Evolutionary conservation across 2,113 vertebrate species (phyloP), one percentile per base, ranked within the genome.

Genomic region (Porphyrio hochstetteri): DNA sequence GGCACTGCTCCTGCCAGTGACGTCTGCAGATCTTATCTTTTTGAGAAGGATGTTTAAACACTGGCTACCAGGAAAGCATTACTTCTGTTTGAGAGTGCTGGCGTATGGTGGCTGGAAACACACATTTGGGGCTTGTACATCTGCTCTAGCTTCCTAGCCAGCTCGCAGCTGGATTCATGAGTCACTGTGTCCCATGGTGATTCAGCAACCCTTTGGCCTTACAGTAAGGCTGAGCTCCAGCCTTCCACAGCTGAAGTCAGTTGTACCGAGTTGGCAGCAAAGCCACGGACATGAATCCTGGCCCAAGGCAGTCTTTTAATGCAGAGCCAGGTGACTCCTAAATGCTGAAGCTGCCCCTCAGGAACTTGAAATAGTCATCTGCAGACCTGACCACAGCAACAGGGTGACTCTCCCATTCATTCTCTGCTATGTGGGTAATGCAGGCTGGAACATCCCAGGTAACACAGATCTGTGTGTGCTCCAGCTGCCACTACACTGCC

Each of bases 1-100:
- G 85, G 72, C 42, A 0, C 23, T 0, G 8, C 80, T 96, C 68
- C 86, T 64, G 68, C 53, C 82, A 53, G 52, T 93, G 93, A 96
- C 48, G 24, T 88, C 16, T 44, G 42, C 79, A 96, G 92, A 96
- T 96, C 87, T 93, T 96, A 97, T 93, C 96, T 90, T 55, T 59
- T n/a, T 23, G 56, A 90, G 76, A 28, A 88, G 93, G 92, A 93
- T 81, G 80, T 88, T 76, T 81, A 82, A 90, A 57, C 17, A 52
- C 27, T 16, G 76, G 48, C 86, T 96, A 94, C 86, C 88, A 84
- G 93, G 80, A 96, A 97, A 86, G 60, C 21, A 28, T 16, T 23
- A 42, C 67, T 86, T 95, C 93, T 93, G 85, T 95, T 68, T 36
- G 57, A 83, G 69, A 52, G 69, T 11, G 20, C 88, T 96, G 80